These are phyloP conservation scores for Campylorhamphus procurvoides DNA, from an alignment of 2,113 vertebrate genomes.

Conservation along the genomic window DNA sequence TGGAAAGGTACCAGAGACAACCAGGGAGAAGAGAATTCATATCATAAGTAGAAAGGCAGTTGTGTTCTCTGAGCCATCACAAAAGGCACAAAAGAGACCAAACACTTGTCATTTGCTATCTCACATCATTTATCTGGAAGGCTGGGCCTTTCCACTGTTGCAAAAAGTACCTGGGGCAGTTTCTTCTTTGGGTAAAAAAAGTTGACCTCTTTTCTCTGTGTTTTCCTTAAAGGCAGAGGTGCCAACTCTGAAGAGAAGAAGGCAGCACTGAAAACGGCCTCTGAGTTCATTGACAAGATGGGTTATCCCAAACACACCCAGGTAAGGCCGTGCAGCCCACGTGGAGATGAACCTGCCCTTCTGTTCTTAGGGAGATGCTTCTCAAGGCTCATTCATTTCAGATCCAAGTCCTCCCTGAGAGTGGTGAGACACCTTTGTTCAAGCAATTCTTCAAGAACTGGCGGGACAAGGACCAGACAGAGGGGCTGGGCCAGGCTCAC, in stretches of 20 bases:
- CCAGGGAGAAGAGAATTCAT: not conserved
- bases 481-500: constrained; percentile 87
- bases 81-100: not conserved
- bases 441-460: constrained; percentile 99
- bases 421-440: constrained; percentile 94
- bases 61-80: not conserved
- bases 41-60: not conserved
- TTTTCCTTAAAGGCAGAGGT: constrained; percentile 79
- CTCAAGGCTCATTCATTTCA: constrained; percentile 13
- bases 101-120: not conserved
- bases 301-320: constrained; percentile 91
- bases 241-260: constrained; percentile 93
- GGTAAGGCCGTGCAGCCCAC: constrained; percentile 48
- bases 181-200: not conserved
- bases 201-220: not conserved
- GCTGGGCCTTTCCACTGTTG: not conserved
- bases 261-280: constrained; percentile 89
- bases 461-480: constrained; percentile 90
- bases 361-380: not conserved
- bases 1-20: constrained; percentile 89
- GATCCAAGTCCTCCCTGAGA: constrained; percentile 91
- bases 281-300: constrained; percentile 97
- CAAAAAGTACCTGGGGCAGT: not conserved
- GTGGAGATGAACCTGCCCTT: not conserved
- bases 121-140: not conserved